Evolutionary conservation across 2,888 invertebrate genomes (phyloP), one percentile per base, ranked within the genome.

Genomic region (Ectemnius continuus): DNA sequence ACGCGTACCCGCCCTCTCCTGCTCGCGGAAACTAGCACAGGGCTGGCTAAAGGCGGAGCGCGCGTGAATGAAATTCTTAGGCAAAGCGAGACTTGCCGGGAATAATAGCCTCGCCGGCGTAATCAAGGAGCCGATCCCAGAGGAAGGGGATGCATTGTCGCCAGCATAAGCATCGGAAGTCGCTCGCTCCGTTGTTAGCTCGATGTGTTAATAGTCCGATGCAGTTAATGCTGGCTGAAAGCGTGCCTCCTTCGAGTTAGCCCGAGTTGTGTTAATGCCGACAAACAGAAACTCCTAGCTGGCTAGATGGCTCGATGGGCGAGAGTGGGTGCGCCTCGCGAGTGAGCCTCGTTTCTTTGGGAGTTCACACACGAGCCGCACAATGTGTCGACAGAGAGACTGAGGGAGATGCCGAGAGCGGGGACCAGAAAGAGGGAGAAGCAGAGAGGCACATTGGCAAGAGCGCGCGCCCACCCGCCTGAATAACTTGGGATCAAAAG

Each of bases 201-300:
- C 61, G 75, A 70, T 68, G 81, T 79, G 76, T 81, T 84, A 82
- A 84, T 84, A 81, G 82, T 81, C 79, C 78, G 67, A 61, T 75
- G 78, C 81, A 84, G 84, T 84, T 82, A 80, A 84, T 78, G 81
- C 79, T 77, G 65, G 76, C 62, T 68, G 80, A 82, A 82, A 81
- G 73, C 66, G 63, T 75, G 69, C 75, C 76, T 73, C 75, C 76
- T 73, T 75, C 76, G 75, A 36, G 36, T 36, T 71, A 73, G 62
- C 45, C 47, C 66, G 47, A 73, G 70, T 75, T 75, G 68, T 36
- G 36, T 76, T 79, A 79, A 61, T 70, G 59, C 76, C 66, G 68
- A 46, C 62, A 68, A 61, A 36, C 36, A 36, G 36, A 36, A 36
- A 36, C 36, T 36, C 36, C 36, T 11, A 11, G 36, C 36, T 11